These are phyloP conservation scores for Macrophya annulata DNA, from an alignment of 2,888 invertebrate genomes.

Conservation along the genomic window DNA sequence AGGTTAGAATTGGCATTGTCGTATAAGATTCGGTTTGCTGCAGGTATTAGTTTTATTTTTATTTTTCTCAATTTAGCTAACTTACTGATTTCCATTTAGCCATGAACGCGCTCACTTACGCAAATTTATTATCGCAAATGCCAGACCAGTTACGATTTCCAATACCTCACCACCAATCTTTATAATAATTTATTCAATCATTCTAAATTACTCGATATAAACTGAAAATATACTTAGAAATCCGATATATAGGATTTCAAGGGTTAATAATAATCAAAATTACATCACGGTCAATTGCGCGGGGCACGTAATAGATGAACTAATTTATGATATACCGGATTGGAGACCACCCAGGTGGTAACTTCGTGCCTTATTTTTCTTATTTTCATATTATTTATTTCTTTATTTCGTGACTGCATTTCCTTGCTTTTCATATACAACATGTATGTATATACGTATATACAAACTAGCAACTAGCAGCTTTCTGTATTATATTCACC, in stretches of 20 bases:
- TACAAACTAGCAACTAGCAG: not conserved
- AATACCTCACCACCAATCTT: conserved; percentile 23
- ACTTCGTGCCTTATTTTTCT: not conserved
- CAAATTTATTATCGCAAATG: conserved; percentile 36
- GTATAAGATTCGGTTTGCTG: conserved; percentile 25
- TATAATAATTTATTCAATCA: conserved; percentile 13
- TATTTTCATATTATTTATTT: conserved; percentile 8
- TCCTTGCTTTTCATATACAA: not conserved
- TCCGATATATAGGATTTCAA: not conserved
- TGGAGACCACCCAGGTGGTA: not conserved
- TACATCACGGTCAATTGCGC: not conserved
- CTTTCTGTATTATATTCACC: conserved; percentile 54
- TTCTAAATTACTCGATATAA: conserved; percentile 9
- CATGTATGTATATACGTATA: not conserved
- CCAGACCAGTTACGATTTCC: conserved; percentile 5
- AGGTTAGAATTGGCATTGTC: conserved; percentile 47
- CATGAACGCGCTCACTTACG: conserved; percentile 30
- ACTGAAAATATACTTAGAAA: not conserved
- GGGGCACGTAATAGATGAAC: not conserved
- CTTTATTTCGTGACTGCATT: not conserved
- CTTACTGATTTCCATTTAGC: conserved; percentile 58
- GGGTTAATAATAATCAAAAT: not conserved
- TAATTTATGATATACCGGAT: conserved; percentile 10
- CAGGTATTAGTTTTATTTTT: conserved; percentile 21
- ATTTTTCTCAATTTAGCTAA: conserved; percentile 35